Percentiles rank a stretch among this genome's conserved stretches.
phyloP scores from a whole-genome alignment of 2,888 invertebrate genomes.

The Dasysyrphus tricinctus region DNA sequence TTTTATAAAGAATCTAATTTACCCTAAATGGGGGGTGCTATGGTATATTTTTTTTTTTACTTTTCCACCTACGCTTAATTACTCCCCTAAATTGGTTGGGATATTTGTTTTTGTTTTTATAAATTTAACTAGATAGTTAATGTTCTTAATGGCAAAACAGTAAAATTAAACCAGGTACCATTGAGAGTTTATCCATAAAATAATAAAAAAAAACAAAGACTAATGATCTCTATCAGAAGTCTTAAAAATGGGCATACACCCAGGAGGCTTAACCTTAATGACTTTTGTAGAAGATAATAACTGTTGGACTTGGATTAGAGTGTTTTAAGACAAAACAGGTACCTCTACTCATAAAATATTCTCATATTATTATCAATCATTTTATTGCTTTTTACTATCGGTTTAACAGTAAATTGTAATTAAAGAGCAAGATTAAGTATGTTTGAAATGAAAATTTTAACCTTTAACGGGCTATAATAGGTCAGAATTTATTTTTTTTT shows the following conservation, averaged over 20 bases:
- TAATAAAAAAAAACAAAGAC: background rate
- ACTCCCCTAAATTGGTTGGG: background rate
- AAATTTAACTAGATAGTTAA: background rate
- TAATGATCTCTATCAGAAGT: constrained; percentile 2
- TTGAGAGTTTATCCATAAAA: background rate
- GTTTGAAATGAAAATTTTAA: too few species aligned
- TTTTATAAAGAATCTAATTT: constrained; percentile 8
- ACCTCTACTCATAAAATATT: background rate
- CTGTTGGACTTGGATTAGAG: background rate
- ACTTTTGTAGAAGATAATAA: background rate
- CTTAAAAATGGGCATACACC: background rate
- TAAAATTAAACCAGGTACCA: background rate
- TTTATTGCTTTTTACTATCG: background rate
- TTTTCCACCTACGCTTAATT: background rate
- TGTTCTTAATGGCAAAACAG: background rate
- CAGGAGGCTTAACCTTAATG: background rate
- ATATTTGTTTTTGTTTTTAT: background rate
- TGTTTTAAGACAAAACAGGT: background rate
- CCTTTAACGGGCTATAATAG: too few species aligned
- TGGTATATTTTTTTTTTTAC: background rate
- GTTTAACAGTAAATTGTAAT: too few species aligned
- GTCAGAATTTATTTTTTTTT: too few species aligned
- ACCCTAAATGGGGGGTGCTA: background rate
- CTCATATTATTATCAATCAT: constrained; percentile 11
- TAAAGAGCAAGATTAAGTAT: too few species aligned